Evolutionary conservation across 30 jellyfish, hydroid and myxozoan genomes (phyloP).

Genomic region (Aurelia sp.): DNA sequence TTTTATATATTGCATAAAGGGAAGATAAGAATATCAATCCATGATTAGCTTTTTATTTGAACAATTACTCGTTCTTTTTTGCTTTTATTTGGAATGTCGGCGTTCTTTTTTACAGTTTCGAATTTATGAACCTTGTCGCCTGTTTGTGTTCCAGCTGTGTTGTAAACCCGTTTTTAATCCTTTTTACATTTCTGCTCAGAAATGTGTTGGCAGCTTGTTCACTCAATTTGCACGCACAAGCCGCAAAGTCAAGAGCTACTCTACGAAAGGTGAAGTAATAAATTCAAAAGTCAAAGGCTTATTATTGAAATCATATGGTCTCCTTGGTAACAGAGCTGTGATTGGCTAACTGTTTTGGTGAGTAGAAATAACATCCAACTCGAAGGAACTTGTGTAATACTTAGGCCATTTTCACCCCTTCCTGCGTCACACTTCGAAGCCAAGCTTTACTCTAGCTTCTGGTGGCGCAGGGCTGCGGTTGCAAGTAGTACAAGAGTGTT

Average conservation of each 20-base stretch:
- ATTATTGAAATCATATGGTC: no score
- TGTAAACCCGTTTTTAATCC: background rate
- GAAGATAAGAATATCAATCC: no score
- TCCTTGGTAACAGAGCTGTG: background rate
- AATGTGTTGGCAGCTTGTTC: constrained; percentile 26
- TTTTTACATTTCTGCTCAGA: background rate
- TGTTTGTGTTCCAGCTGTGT: background rate
- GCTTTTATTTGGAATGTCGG: background rate
- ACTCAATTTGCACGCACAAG: constrained; percentile 27
- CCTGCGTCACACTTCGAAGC: no score
- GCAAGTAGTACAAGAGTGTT: no score
- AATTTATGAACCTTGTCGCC: background rate
- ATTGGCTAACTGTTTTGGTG: no score
- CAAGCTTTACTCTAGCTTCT: no score
- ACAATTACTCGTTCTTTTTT: background rate
- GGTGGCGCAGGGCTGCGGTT: no score
- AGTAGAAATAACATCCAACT: no score
- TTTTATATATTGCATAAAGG: no score
- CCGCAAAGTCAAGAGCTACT: constrained; percentile 14
- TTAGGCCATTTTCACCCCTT: no score
- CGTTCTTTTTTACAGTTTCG: background rate
- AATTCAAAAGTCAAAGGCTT: background rate
- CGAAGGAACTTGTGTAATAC: no score
- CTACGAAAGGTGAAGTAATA: background rate
- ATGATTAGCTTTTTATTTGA: no score